Base-by-base conservation (phyloP, 2,888 invertebrate genomes). In the Ephialtes manifestator region DNA sequence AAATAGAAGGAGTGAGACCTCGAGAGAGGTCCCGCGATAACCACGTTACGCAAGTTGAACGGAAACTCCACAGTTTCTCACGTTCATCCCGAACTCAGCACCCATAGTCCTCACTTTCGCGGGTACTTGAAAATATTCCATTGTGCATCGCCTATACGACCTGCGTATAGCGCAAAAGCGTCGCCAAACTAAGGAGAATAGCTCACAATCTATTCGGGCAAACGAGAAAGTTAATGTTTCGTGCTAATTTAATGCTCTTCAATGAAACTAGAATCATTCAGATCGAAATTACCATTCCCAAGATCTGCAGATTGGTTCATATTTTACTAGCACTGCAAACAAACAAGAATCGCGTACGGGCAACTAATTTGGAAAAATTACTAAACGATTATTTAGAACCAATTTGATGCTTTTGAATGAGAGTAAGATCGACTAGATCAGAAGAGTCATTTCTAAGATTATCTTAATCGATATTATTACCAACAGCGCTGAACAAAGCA, bases 31-130 rank as follows among this genome's bases (percentile, higher is more conserved):
- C 60, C 39, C 28, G 76, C 55, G 81, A 77, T 81, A 85, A 85
- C 72, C 46, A 65, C 70, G 63, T 85, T 86, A 85, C 75, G 70
- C 78, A 72, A 87, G 72, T 81, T 68, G 48, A 86, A 75, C 77
- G 70, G 75, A 78, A 85, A 75, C 72, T 76, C n/a, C 39, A 76
- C 68, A 71, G 71, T 76, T 82, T 84, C 86, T 76, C 84, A 80
- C 84, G 86, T 75, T 84, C 39, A 67, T 86, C 46, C 53, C 63
- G 11, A 11, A 48, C 70, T 63, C 75, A 4, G 51, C 35, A 46
- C 15, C n/a, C 11, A 51, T 55, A 43, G 28, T 20, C 31, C 39
- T 39, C 20, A 13, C 18, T 77, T 51, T 20, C 15, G n/a, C 67
- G 46, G 13, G 46, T n/a, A 53, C 65, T 80, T 65, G 43, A 80